phyloP scores from a whole-genome alignment of 2,113 vertebrate genomes.

The Phodopus roborovskii region DNA sequence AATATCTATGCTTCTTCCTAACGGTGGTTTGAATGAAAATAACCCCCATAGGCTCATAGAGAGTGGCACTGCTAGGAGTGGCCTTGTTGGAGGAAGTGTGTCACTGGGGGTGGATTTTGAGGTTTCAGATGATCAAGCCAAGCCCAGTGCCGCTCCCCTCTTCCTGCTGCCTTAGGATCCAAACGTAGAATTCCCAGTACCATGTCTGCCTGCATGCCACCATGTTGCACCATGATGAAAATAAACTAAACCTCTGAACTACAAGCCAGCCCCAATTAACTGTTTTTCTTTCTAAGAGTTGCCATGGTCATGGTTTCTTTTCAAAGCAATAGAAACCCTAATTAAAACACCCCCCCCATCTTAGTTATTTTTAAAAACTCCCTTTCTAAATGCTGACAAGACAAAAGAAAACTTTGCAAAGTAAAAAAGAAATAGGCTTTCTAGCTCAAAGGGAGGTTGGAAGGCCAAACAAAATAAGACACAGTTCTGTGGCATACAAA shows the following conservation, averaged over 20 bases:
- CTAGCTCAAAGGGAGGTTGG: conserved; percentile 27
- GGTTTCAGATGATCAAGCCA: neutral
- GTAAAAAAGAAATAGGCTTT: neutral
- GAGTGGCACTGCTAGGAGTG: neutral
- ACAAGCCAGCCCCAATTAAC: neutral
- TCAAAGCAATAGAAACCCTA: neutral
- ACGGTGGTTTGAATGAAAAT: neutral
- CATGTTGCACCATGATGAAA: neutral
- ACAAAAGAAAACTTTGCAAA: conserved; percentile 10
- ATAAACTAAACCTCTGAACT: neutral
- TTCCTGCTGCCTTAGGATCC: neutral
- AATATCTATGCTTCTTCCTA: neutral
- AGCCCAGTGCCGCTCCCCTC: neutral
- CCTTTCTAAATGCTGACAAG: neutral
- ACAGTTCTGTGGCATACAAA: neutral
- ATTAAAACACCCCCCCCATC: neutral
- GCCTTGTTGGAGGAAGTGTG: neutral
- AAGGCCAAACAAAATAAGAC: conserved; percentile 39
- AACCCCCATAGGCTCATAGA: neutral
- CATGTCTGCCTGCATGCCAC: neutral
- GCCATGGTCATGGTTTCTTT: neutral
- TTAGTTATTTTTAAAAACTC: neutral
- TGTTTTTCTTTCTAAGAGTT: neutral
- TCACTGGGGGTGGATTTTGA: neutral
- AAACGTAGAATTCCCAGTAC: neutral